Percentiles rank a stretch among this genome's conserved stretches.
These are phyloP conservation scores for Mobula hypostoma DNA, from an alignment of 2,113 vertebrate species.

Conservation along the genomic window DNA sequence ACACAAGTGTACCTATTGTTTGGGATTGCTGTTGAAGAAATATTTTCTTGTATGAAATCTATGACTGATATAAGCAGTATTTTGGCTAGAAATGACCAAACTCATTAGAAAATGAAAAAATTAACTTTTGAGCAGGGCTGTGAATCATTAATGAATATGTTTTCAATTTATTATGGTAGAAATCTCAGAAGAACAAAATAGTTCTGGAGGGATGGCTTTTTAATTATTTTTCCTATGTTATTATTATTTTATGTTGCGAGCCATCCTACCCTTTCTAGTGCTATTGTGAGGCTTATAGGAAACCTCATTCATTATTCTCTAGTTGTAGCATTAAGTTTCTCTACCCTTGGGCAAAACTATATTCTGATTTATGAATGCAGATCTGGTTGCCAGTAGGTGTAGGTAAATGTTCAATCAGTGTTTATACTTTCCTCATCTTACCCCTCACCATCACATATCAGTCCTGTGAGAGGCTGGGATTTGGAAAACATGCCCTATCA, in stretches of 20 bases:
- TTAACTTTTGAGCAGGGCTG: not conserved
- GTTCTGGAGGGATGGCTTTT: not conserved
- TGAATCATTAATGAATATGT: not conserved
- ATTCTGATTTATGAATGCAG: not conserved
- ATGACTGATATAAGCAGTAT: not conserved
- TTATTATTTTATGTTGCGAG: not conserved
- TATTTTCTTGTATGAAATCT: not conserved
- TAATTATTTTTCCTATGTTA: not conserved
- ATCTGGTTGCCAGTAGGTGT: not conserved
- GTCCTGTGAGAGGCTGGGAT: not conserved
- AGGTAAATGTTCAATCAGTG: not conserved
- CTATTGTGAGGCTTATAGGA: not conserved
- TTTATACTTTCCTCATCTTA: not conserved
- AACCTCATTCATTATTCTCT: conserved; percentile 9
- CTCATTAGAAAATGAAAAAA: not conserved
- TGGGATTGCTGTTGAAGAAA: not conserved
- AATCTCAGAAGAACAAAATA: not conserved
- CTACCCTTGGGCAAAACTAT: not conserved
- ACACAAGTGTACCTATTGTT: not conserved
- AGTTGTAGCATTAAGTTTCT: not conserved
- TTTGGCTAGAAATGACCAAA: not conserved
- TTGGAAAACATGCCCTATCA: not conserved
- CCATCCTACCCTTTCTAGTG: not conserved
- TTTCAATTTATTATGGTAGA: not conserved
- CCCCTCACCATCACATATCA: not conserved